Evolutionary conservation across 2,888 invertebrate species (phyloP).

Genomic region (Apamea monoglypha): DNA sequence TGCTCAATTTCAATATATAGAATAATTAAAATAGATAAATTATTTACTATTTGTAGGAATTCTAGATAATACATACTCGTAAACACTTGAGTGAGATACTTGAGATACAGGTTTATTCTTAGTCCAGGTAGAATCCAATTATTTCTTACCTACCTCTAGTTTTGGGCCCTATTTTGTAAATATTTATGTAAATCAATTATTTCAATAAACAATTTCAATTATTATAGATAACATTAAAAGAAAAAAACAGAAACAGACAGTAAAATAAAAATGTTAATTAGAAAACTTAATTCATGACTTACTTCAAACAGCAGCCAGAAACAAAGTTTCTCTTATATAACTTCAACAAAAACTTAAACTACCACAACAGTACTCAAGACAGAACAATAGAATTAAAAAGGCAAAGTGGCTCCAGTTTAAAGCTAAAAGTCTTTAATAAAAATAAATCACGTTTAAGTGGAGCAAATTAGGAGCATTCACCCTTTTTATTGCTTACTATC

Average conservation of each 20-base stretch:
- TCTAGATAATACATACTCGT: no score
- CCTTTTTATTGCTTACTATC: conserved; percentile 68
- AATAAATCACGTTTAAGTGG: conserved; percentile 65
- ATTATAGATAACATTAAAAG: neutral
- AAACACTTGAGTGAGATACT: no score
- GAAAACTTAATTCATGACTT: neutral
- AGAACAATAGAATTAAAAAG: conserved; percentile 48
- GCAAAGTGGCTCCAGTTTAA: conserved; percentile 47
- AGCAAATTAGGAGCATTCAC: conserved; percentile 67
- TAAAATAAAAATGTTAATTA: conserved; percentile 33
- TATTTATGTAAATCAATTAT: no score
- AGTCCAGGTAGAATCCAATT: no score
- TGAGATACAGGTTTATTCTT: no score
- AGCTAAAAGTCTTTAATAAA: conserved; percentile 58
- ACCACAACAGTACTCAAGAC: conserved; percentile 30
- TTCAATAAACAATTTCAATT: no score
- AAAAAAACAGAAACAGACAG: no score
- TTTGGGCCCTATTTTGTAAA: no score
- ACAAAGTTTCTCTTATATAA: conserved; percentile 7
- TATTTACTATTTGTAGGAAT: no score
- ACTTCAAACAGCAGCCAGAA: conserved; percentile 4
- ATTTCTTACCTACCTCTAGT: no score
- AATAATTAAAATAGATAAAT: no score
- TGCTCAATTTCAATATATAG: no score
- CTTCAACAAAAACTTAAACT: conserved; percentile 18